Percentiles rank a stretch among this genome's conserved stretches.
phyloP scores from a whole-genome alignment of 2,888 invertebrate species.

The Sycophila texana region DNA sequence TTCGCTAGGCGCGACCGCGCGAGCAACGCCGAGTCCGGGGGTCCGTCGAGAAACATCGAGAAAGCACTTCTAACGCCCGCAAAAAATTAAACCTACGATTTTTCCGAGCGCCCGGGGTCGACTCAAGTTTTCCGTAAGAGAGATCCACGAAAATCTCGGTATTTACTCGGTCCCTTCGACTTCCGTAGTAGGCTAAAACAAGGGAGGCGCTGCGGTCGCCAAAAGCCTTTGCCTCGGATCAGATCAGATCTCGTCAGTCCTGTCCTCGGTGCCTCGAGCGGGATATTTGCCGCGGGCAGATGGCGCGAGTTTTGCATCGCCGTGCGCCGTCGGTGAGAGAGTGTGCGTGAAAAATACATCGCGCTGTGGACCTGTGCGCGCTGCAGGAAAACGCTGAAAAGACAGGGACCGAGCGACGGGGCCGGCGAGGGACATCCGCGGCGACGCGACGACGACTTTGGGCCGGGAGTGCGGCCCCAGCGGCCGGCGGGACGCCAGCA shows the following conservation, averaged over 20 bases:
- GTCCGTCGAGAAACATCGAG: not conserved
- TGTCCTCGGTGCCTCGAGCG: not conserved
- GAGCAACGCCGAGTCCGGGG: not conserved
- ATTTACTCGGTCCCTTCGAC: not conserved
- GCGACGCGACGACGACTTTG: not conserved
- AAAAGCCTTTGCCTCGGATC: not conserved
- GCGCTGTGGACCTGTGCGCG: constrained; percentile 28
- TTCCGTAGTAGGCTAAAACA: not conserved
- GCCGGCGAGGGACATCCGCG: constrained; percentile 14
- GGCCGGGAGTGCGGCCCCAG: constrained; percentile 34
- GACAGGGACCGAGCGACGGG: constrained; percentile 21
- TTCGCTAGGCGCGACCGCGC: too few species aligned
- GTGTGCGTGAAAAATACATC: constrained; percentile 51
- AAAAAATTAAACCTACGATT: not conserved
- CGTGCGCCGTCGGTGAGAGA: constrained; percentile 34
- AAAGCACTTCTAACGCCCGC: not conserved
- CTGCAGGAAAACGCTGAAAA: constrained; percentile 40
- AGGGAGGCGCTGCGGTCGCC: constrained; percentile 27
- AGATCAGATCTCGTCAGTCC: constrained; percentile 13
- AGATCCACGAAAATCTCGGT: not conserved
- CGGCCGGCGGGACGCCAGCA: constrained; percentile 13
- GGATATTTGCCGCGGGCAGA: constrained; percentile 26
- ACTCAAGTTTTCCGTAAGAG: not conserved
- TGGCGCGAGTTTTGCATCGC: constrained; percentile 49
- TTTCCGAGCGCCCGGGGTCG: not conserved